Evolutionary conservation across 2,888 invertebrate genomes (phyloP), one percentile per base, ranked within the genome.

Genomic region (Trichopria drosophilae): DNA sequence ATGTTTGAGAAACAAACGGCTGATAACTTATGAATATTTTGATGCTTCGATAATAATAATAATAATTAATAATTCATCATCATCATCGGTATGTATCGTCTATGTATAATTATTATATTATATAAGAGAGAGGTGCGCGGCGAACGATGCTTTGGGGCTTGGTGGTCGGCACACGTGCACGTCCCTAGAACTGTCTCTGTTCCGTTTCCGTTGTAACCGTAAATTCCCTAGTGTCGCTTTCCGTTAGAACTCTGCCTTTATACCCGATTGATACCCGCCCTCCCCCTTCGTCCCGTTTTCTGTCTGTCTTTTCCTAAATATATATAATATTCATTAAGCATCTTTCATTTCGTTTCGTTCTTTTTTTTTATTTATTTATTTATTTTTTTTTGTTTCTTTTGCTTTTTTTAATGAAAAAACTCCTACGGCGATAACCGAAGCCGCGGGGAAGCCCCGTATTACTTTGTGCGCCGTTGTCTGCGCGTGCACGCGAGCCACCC

Each of bases 31-130:
- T 69, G 68, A 69, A 73, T 74, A 73, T 72, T 73, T 73, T 72
- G 74, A 75, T 72, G 74, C 67, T 69, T 70, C 61, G 64, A 69
- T 69, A 67, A 72, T 73, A 69, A 72, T 72, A 66, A 66, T 69
- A 65, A 67, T 67, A 62, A 57, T 63, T 63, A 60, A 62, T 64
- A 58, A 68, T 55, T 66, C 61, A 65, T 65, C 61, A 63, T 61
- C 32, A 57, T 61, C 28, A 57, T 57, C 63, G 63, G 64, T 67
- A 67, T 65, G 65, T 72, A 73, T 66, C 68, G 69, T 73, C 73
- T 73, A 73, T 72, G 69, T 73, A 72, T 73, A 73, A 72, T 73
- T 69, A 71, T 72, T 71, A 72, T 72, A 72, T 72, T 72, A 71
- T 72, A 65, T 68, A 68, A 70, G 64, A 69, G 66, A 69, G 71